These are phyloP conservation scores for Aldabrachelys gigantea DNA, from an alignment of 2,113 vertebrate genomes.

Conservation along the genomic window DNA sequence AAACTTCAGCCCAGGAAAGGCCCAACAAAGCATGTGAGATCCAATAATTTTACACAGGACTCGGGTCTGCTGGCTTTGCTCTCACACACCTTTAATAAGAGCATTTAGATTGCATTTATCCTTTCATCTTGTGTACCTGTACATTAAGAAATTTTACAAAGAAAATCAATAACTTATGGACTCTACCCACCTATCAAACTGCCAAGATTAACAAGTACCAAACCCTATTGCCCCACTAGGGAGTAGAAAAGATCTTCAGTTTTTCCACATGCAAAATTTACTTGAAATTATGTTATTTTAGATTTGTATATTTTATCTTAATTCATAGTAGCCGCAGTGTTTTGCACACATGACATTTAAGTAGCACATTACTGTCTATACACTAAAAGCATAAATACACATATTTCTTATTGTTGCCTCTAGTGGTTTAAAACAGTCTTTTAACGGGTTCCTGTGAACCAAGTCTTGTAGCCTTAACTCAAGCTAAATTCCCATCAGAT, in stretches of 20 bases:
- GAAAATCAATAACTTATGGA: neutral
- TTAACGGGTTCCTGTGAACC: neutral
- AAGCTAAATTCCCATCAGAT: neutral
- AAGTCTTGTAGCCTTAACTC: neutral
- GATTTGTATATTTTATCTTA: neutral
- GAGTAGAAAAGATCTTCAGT: neutral
- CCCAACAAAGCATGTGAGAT: neutral
- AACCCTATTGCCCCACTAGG: neutral
- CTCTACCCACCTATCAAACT: neutral
- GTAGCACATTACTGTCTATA: neutral
- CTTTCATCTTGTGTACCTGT: neutral
- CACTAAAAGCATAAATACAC: neutral
- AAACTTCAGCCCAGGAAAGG: neutral
- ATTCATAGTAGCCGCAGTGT: neutral
- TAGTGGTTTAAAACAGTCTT: neutral
- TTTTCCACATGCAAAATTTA: neutral
- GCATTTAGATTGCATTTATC: neutral
- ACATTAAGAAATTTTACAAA: neutral
- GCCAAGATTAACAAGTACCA: neutral
- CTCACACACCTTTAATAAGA: neutral
- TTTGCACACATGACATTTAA: neutral
- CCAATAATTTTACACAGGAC: neutral
- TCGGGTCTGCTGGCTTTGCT: neutral
- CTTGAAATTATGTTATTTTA: neutral
- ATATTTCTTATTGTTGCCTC: neutral